Evolutionary conservation across 2,888 invertebrate genomes (phyloP), one percentile per base, ranked within the genome.

Genomic region (Agrotis segetum): DNA sequence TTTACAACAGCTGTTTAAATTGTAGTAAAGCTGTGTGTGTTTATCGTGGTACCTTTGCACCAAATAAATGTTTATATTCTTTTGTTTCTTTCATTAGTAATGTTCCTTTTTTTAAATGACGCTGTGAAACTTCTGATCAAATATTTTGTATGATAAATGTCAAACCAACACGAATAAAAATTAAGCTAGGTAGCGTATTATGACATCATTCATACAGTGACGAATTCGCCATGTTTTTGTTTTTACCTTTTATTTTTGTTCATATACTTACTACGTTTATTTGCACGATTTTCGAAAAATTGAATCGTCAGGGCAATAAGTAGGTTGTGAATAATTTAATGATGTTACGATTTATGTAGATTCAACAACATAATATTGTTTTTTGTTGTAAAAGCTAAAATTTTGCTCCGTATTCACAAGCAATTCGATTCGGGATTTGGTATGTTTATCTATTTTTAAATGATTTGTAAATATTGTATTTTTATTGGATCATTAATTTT

Each of bases 191-290:
- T 58, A 52, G 46, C 46, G 16, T 4, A 61, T 11, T 11, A 56
- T 74, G 55, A 71, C 79, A 24, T 78, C 61, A 74, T 58, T 14
- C 5, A n/a, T 14, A 19, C 11, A 14, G 17, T 60, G 58, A 40
- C 13, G 19, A 67, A 40, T 47, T 11, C 9, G 9, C 19, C 0
- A 44, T 55, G 44, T 44, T 60, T 46, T 44, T 24, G 50, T 46
- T 19, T 58, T 73, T 11, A n/a, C 3, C 16, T 56, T n/a, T 44
- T 24, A 29, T 50, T 50, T 34, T 72, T 11, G 14, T 49, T 14
- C 40, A 14, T 14, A 13, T 13, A 29, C 17, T 34, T n/a, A 19
- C 1, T 34, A 44, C 14, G 19, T 74, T 16, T 21, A 13, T 21
- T 13, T 4, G 9, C 53, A 29, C 11, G n/a, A n/a, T 1, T 11